A percentile compares a stretch with the other conserved stretches of the same genome.
These are phyloP conservation scores for Nothobranchius kuhntae DNA, from an alignment of 2,113 vertebrate species.

Conservation along the genomic window DNA sequence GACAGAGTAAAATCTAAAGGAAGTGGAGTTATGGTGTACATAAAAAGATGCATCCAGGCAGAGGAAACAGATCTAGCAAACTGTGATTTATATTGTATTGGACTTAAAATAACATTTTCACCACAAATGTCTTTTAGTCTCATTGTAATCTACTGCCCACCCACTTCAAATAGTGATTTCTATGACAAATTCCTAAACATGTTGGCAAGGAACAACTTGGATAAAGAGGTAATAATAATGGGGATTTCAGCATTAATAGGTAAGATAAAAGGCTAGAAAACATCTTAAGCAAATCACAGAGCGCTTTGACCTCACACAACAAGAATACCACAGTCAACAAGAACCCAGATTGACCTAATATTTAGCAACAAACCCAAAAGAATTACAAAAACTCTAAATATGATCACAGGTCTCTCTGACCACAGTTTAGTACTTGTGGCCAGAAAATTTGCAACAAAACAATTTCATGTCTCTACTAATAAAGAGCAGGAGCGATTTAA, in stretches of 20 bases:
- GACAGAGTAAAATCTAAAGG: too few relatives aligned
- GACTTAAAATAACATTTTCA: neutral
- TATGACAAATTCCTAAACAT: neutral
- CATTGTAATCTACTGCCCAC: neutral
- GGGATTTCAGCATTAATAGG: neutral
- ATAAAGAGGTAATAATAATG: neutral
- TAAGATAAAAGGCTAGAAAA: neutral
- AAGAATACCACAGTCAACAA: neutral
- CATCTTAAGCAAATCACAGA: neutral
- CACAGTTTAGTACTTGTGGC: neutral
- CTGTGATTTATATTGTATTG: constrained; percentile 7
- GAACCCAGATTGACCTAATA: neutral
- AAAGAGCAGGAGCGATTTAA: too few relatives aligned
- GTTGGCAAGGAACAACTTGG: neutral
- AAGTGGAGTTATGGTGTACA: too few relatives aligned
- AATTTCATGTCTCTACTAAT: constrained; percentile 23
- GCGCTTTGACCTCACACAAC: neutral
- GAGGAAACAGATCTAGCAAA: too few relatives aligned
- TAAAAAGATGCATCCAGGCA: too few relatives aligned
- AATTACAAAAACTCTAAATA: neutral
- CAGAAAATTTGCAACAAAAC: neutral
- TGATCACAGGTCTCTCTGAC: neutral
- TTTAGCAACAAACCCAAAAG: neutral
- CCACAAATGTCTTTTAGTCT: neutral
- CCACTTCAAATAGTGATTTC: neutral